A percentile compares a stretch with the other conserved stretches of the same genome.
These are phyloP conservation scores for Brachyhypopomus occidentalis DNA, from an alignment of 2,113 vertebrate species.

Conservation along the genomic window DNA sequence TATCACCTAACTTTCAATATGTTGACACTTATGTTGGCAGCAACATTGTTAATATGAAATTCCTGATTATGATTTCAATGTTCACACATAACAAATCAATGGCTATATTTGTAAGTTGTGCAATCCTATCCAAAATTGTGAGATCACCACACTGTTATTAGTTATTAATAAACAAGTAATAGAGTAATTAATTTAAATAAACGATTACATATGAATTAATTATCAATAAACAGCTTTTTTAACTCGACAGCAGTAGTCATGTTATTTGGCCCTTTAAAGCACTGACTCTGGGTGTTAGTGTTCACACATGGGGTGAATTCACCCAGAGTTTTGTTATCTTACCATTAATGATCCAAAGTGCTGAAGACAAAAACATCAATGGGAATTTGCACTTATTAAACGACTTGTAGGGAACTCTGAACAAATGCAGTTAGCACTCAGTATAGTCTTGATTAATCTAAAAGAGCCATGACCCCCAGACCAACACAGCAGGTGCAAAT, in stretches of 20 bases:
- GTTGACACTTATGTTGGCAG: neutral
- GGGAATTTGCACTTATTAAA: neutral
- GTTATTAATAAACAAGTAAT: constrained; percentile 19
- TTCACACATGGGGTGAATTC: neutral
- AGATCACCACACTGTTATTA: constrained; percentile 16
- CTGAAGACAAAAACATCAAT: constrained; percentile 44
- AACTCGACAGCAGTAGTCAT: neutral
- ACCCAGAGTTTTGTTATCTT: constrained; percentile 29
- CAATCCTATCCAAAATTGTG: neutral
- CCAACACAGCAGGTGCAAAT: neutral
- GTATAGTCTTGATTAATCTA: neutral
- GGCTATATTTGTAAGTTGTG: too few species aligned
- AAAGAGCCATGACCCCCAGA: neutral
- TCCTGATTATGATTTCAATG: neutral
- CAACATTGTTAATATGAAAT: neutral
- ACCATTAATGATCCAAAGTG: constrained; percentile 49
- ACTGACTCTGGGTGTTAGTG: constrained; percentile 24
- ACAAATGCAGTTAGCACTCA: neutral
- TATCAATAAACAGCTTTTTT: neutral
- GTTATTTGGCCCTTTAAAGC: neutral
- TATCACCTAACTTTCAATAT: neutral
- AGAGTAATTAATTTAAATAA: neutral
- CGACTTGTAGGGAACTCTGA: neutral
- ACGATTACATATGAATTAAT: neutral
- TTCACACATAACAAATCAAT: neutral